Evolutionary conservation across 2,113 vertebrate species (phyloP).

Genomic region (Aphelocoma coerulescens): DNA sequence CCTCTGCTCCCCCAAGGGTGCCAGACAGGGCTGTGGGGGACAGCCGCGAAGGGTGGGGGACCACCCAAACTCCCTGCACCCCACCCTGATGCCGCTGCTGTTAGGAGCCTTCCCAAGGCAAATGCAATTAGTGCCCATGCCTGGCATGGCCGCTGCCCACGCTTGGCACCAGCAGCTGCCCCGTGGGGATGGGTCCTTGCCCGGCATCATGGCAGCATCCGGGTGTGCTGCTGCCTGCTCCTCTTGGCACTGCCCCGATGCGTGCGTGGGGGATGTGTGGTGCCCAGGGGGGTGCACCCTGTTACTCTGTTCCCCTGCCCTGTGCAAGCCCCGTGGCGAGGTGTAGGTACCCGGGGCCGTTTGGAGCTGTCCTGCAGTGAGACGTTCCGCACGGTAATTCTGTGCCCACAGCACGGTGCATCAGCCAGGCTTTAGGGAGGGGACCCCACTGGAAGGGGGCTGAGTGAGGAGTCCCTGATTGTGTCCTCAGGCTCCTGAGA

Average conservation of each 20-base stretch:
- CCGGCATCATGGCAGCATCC: accelerated
- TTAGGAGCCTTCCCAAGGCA: neutral
- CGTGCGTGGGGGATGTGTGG: neutral
- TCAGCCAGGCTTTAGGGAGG: neutral
- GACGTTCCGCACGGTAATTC: neutral
- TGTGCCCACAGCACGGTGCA: neutral
- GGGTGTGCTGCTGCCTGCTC: neutral
- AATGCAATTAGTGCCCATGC: neutral
- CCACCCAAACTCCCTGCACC: neutral
- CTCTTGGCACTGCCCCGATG: neutral
- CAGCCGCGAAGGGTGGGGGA: neutral
- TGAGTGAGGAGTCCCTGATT: neutral
- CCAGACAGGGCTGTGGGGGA: neutral
- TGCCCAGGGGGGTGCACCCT: neutral
- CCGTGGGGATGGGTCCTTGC: neutral
- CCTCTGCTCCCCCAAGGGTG: neutral
- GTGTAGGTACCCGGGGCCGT: accelerated
- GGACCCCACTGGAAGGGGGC: neutral
- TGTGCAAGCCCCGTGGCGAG: accelerated
- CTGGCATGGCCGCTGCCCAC: neutral
- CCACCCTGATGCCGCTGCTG: neutral
- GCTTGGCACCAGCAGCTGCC: neutral
- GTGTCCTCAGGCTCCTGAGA: neutral
- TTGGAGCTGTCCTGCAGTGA: accelerated
- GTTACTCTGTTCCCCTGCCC: accelerated